These are phyloP conservation scores for Odontesthes bonariensis DNA, from an alignment of 2,113 vertebrate genomes.

Conservation along the genomic window DNA sequence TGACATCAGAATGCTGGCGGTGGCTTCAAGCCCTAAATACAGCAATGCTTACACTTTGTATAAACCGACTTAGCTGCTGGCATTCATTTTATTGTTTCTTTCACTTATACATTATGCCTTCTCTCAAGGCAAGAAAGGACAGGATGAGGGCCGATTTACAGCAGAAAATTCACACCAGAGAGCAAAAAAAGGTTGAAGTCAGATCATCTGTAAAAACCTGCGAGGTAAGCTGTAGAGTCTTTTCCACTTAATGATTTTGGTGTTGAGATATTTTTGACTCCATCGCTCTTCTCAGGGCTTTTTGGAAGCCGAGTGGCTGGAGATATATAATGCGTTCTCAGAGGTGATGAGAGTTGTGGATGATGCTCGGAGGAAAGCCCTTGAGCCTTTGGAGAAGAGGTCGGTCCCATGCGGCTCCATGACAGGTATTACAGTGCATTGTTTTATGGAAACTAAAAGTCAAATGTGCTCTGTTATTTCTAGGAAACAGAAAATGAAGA, in stretches of 20 bases:
- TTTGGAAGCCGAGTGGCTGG: conserved; percentile 60
- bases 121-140: conserved; percentile 29
- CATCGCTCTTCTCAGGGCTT: conserved; percentile 28
- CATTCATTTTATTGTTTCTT: too few relatives aligned
- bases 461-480: neutral
- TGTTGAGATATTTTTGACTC: neutral
- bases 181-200: conserved; percentile 61
- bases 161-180: conserved; percentile 39
- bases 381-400: conserved; percentile 68
- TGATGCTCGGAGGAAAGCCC: conserved; percentile 41
- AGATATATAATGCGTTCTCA: conserved; percentile 66
- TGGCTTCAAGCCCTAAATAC: too few relatives aligned
- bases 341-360: conserved; percentile 46
- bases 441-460: fast-evolving
- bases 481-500: conserved; percentile 44
- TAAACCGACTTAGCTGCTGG: too few relatives aligned
- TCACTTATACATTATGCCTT: neutral
- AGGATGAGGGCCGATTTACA: conserved; percentile 22
- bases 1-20: too few relatives aligned
- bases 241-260: fast-evolving
- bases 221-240: conserved; percentile 40
- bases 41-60: too few relatives aligned
- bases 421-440: neutral
- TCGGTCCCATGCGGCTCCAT: conserved; percentile 7
- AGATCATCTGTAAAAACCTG: conserved; percentile 37